Percentiles rank a stretch among this genome's conserved stretches.
These are phyloP conservation scores for Aphelenchoides avenae DNA, from an alignment of 1,140 invertebrate genomes.

Conservation along the genomic window DNA sequence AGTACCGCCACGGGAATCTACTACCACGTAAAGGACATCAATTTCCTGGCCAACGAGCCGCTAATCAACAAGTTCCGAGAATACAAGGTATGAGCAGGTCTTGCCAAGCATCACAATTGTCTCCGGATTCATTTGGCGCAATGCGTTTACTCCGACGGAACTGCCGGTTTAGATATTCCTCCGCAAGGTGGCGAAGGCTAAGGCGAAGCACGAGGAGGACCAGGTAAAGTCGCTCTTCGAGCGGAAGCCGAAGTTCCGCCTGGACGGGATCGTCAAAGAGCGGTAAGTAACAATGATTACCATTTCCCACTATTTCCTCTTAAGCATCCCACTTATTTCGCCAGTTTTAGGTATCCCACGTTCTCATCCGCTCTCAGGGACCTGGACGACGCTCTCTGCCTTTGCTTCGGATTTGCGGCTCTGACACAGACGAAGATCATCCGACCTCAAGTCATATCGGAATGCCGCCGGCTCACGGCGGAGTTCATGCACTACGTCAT, in stretches of 20 bases:
- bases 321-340: conserved; percentile 53
- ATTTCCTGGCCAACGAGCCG: conserved; percentile 90
- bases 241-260: conserved; percentile 77
- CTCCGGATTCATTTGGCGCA: too few species aligned
- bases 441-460: conserved; percentile 62
- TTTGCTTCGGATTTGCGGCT: conserved; percentile 88
- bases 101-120: too few species aligned
- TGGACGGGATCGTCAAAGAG: conserved; percentile 96
- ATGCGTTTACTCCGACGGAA: too few species aligned
- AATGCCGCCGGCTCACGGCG: conserved; percentile 79
- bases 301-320: conserved; percentile 25
- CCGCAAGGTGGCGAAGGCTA: conserved; percentile 70
- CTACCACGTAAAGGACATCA: conserved; percentile 92
- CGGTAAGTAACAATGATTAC: conserved; percentile 60
- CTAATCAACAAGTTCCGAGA: conserved; percentile 90
- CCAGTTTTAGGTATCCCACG: conserved; percentile 77
- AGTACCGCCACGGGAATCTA: conserved; percentile 80
- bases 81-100: too few species aligned
- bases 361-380: conserved; percentile 93
- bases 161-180: conserved; percentile 67
- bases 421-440: conserved; percentile 76
- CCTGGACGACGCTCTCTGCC: conserved; percentile 89
- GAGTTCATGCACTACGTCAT: conserved; percentile 97
- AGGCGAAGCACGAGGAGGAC: conserved; percentile 73
- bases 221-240: conserved; percentile 71